phyloP scores from a whole-genome alignment of 2,113 vertebrate species.

The Apistogramma diplotaenia region DNA sequence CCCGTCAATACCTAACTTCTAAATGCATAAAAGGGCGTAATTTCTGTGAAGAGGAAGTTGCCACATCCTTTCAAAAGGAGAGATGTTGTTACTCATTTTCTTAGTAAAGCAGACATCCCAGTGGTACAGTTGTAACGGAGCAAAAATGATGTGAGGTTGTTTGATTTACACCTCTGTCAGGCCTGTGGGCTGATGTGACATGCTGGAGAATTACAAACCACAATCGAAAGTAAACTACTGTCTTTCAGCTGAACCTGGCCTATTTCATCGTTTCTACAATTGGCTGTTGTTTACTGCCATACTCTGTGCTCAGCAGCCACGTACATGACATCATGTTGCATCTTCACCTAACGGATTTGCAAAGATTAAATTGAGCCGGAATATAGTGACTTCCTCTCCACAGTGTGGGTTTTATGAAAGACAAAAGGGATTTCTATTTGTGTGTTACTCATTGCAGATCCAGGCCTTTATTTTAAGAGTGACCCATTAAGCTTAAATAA shows the following conservation, averaged over 20 bases:
- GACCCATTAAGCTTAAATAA: background rate
- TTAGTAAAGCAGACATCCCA: background rate
- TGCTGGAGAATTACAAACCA: conserved; percentile 9
- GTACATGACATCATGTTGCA: background rate
- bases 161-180: background rate
- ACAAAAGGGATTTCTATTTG: background rate
- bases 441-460: conserved; percentile 2
- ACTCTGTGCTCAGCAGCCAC: background rate
- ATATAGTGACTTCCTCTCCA: background rate
- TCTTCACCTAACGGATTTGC: background rate
- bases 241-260: conserved; percentile 8
- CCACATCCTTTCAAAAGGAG: background rate
- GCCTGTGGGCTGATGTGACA: background rate
- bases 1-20: background rate
- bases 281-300: conserved; percentile 1
- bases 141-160: background rate
- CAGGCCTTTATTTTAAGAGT: conserved; percentile 4
- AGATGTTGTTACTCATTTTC: conserved; percentile 29
- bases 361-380: background rate
- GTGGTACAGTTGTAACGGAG: background rate
- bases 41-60: conserved; percentile 25
- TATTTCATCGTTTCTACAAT: background rate
- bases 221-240: background rate
- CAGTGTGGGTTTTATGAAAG: background rate
- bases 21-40: background rate